phyloP scores from a whole-genome alignment of 2,888 invertebrate genomes.

The Orthonevra nobilis region DNA sequence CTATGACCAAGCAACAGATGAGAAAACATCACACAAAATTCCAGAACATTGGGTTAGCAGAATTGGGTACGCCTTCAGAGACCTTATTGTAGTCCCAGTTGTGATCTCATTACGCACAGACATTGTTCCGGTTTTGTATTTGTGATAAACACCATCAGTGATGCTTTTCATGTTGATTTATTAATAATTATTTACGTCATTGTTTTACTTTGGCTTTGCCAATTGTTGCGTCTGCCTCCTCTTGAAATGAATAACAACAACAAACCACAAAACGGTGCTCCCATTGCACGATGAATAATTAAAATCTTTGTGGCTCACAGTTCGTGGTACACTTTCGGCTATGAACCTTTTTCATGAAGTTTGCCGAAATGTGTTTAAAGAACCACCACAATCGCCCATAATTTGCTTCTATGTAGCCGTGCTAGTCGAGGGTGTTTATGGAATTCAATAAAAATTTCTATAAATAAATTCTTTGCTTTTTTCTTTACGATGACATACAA shows the following conservation, averaged over 20 bases:
- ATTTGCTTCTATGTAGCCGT: too few species aligned
- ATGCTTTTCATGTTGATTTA: constrained; percentile 26
- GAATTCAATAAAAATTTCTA: constrained; percentile 45
- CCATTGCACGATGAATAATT: too few species aligned
- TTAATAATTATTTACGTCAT: constrained; percentile 64
- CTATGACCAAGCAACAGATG: background rate
- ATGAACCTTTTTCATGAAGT: constrained; percentile 21
- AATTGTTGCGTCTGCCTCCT: constrained; percentile 18
- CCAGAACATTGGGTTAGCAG: constrained; percentile 23
- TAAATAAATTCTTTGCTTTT: constrained; percentile 52
- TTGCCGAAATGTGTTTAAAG: constrained; percentile 15
- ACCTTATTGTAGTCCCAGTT: constrained; percentile 33
- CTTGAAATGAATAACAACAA: too few species aligned
- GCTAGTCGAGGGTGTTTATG: constrained; percentile 42
- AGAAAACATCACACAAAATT: constrained; percentile 13
- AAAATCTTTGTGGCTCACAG: background rate
- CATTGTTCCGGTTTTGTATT: constrained; percentile 7
- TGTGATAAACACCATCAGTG: constrained; percentile 16
- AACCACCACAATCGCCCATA: background rate
- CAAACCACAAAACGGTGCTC: too few species aligned
- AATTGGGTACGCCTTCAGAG: constrained; percentile 12
- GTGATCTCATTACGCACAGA: constrained; percentile 53
- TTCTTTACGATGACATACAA: constrained; percentile 49
- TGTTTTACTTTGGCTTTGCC: constrained; percentile 37
- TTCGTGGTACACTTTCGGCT: constrained; percentile 11